A percentile compares a stretch with the other conserved stretches of the same genome.
Conservation (phyloP, 2,113 vertebrate species). For the Etia nguti region DNA sequence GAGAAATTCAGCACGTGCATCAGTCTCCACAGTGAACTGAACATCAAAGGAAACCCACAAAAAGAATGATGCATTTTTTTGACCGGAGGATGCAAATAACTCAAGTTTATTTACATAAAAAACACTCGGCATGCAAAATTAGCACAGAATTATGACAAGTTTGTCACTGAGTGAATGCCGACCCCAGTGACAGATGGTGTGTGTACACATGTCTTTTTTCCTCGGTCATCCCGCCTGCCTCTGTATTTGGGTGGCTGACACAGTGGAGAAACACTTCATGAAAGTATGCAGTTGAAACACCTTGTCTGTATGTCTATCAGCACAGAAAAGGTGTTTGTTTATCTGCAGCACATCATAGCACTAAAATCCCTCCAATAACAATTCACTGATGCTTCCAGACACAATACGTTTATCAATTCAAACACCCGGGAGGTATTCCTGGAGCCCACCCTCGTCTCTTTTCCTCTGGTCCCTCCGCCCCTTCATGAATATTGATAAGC, state of each 20-base stretch:
- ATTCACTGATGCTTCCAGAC: not conserved
- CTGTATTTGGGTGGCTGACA: not conserved
- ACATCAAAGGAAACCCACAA: not conserved
- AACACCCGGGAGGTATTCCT: conserved; percentile 13
- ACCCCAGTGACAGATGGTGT: not conserved
- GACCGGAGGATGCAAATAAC: not conserved
- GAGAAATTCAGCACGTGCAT: not conserved
- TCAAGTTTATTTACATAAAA: not conserved
- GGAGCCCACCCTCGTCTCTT: not conserved
- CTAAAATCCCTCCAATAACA: not conserved
- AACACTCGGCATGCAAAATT: not conserved
- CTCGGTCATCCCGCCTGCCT: accelerated
- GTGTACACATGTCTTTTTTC: accelerated
- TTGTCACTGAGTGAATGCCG: not conserved
- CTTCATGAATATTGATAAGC: conserved; percentile 72
- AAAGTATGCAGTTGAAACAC: not conserved
- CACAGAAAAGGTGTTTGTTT: not conserved
- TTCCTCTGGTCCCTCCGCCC: not conserved
- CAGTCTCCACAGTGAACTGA: not conserved
- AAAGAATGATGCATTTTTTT: not conserved
- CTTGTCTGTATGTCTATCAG: not conserved
- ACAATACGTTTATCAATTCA: conserved; percentile 17
- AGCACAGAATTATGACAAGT: not conserved
- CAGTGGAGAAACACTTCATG: not conserved
- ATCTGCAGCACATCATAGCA: not conserved